Base-by-base conservation (phyloP, 2,888 invertebrate species). In the Reticulitermes lucifugus region DNA sequence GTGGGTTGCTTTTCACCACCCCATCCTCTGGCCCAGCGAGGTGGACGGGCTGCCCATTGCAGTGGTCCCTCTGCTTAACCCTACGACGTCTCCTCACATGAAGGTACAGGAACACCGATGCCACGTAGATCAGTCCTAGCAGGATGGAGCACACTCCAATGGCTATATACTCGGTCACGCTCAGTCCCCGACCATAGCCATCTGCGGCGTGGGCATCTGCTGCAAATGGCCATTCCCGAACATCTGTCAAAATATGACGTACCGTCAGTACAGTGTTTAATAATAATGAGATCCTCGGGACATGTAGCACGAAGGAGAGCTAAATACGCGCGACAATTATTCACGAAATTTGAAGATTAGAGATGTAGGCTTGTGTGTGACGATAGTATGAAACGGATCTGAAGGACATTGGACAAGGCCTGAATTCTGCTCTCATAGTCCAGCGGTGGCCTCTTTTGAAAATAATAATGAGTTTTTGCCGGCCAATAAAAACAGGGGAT, bases 41-140 rank as follows among this genome's bases (percentile, higher is more conserved):
- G 59, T 55, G 59, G 22, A 60, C 51, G 10, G 75, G 25, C 29
- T 35, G 59, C n/a, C 51, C 41, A 21, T 79, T 35, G 43, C 60
- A 55, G n/a, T 43, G 46, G 59, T 65, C 81, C 21, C 81, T 43
- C 25, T 59, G 73, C 29, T 84, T 75, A 21, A 41, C 60, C 43
- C 70, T 21, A 12, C 55, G 35, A 71, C 94, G 92, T 90, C 94
- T 95, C 88, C 95, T 93, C 87, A 96, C 94, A 89, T 96, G 96
- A 79, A 97, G 90, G 89, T 96, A 97, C 22, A 97, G 92, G 86
- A 96, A 95, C 41, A 97, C 96, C 9, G 97, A 97, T 0, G 96
- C 96, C 29, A 97, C 95, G 90, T 97, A 97, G 88, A 97, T 95
- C 59, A 97, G 92, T 0, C 96, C 97, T n/a, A 97, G 92, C n/a